These are phyloP conservation scores for Melanaphis sacchari DNA, from an alignment of 1,140 invertebrate species.

Conservation along the genomic window DNA sequence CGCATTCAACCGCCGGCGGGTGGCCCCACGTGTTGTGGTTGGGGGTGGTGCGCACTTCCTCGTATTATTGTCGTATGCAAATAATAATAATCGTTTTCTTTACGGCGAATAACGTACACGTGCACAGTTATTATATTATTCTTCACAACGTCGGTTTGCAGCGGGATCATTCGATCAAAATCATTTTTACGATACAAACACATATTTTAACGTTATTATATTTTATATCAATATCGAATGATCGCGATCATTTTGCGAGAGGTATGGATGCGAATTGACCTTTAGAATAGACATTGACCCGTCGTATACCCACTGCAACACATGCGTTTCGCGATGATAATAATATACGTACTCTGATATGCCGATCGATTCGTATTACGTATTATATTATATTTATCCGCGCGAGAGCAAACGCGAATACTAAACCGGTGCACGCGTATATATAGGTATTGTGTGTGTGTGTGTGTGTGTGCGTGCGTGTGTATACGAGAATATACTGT, in stretches of 20 bases:
- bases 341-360: neutral
- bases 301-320: neutral
- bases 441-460: too few species aligned
- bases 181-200: too few species aligned
- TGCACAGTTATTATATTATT: neutral
- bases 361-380: neutral
- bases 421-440: neutral
- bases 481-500: neutral
- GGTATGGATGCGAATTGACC: neutral
- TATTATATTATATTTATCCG: neutral
- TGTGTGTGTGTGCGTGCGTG: neutral
- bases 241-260: neutral
- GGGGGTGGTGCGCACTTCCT: constrained; percentile 4
- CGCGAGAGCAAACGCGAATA: neutral
- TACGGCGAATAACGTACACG: neutral
- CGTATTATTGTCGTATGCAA: neutral
- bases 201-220: neutral
- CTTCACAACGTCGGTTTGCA: too few species aligned
- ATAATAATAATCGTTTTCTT: neutral
- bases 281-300: neutral
- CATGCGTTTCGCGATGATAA: neutral
- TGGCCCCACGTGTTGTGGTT: neutral
- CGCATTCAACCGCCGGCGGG: neutral
- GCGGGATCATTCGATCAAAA: neutral
- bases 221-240: neutral